A percentile compares a stretch with the other conserved stretches of the same genome.
phyloP scores from a whole-genome alignment of 2,113 vertebrate species.

The cat (Felis catus) region F.catus_Fca126_mat1.0 CM031420.1:132684501-132685000 shows the following conservation, averaged over 20 bases:
- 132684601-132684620: not conserved
- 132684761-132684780: not conserved
- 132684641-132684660: not conserved
- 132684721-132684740: not conserved
- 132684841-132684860: not conserved
- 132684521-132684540: not conserved
- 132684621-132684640: not conserved
- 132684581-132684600: not conserved
- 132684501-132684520: not conserved
- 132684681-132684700: not conserved
- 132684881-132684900: not conserved
- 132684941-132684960: not conserved
- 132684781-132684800: not conserved
- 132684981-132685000: not conserved
- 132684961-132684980: not conserved
- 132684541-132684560: not conserved
- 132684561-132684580: not conserved
- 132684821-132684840: not conserved
- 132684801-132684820: not conserved
- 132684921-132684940: not conserved
- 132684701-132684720: not conserved
- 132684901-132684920: not conserved
- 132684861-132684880: not conserved
- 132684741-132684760: not conserved
- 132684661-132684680: not conserved